A percentile compares a stretch with the other conserved stretches of the same genome.
phyloP scores from a whole-genome alignment of 1,140 invertebrate genomes.

The Chymomyza costata region DNA sequence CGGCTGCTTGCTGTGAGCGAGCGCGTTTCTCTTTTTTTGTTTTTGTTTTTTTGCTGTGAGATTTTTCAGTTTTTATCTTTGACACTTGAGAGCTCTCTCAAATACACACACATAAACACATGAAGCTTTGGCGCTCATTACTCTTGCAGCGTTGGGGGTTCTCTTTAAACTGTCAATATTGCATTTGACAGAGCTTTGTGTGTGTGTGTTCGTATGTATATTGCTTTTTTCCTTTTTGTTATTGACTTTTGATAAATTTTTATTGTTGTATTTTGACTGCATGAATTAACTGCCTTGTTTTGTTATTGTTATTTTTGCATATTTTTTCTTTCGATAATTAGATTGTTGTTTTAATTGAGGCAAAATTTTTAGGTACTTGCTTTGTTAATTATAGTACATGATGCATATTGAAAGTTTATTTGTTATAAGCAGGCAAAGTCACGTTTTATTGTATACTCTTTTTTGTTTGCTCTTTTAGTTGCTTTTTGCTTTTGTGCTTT shows the following conservation, averaged over 20 bases:
- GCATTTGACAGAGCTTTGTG: slow-evolving; percentile 18
- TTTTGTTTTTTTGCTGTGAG: slow-evolving; percentile 15
- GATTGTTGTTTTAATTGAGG: slow-evolving; percentile 5
- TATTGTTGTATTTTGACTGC: slow-evolving; percentile 25
- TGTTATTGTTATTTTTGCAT: background rate
- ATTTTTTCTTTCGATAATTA: slow-evolving; percentile 5
- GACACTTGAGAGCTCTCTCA: slow-evolving; percentile 11
- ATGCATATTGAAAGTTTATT: background rate
- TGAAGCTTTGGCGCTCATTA: too few relatives aligned
- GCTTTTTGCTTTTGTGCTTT: slow-evolving; percentile 36
- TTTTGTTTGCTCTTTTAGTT: slow-evolving; percentile 17
- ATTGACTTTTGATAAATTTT: slow-evolving; percentile 38
- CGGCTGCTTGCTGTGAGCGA: background rate
- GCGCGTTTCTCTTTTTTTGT: slow-evolving; percentile 13
- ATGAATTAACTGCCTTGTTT: background rate
- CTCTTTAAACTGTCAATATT: too few relatives aligned
- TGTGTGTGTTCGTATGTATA: slow-evolving; percentile 35
- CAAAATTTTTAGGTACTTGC: too few relatives aligned
- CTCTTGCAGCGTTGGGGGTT: too few relatives aligned
- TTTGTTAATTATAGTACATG: background rate
- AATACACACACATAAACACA: slow-evolving; percentile 7
- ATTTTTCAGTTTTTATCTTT: background rate
- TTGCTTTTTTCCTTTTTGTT: slow-evolving; percentile 36
- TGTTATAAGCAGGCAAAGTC: too few relatives aligned
- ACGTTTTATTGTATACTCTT: slow-evolving; percentile 5